Evolutionary conservation across 2,113 vertebrate species (phyloP).

Genomic region (Sander lucioperca): DNA sequence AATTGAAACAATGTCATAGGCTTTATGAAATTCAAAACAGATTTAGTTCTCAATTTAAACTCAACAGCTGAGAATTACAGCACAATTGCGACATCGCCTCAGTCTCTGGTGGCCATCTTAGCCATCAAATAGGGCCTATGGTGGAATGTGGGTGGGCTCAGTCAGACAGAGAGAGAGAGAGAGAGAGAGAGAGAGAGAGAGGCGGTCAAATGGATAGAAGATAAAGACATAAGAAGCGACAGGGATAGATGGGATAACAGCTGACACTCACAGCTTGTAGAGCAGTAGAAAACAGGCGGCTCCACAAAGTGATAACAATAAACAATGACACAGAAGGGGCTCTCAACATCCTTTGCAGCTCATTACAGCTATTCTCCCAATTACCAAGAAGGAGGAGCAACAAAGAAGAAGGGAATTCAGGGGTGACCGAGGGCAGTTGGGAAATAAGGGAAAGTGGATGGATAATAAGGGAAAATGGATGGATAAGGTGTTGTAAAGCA

Average conservation of each 20-base stretch:
- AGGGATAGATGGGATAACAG: constrained; percentile 36
- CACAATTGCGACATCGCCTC: neutral
- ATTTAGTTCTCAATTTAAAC: neutral
- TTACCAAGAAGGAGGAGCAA: constrained; percentile 66
- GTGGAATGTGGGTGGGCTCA: constrained; percentile 42
- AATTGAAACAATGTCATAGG: neutral
- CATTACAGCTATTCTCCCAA: constrained; percentile 84
- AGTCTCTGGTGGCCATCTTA: constrained; percentile 47
- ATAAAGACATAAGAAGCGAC: constrained; percentile 38
- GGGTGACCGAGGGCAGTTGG: neutral
- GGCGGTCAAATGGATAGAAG: constrained; percentile 36
- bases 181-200: neutral
- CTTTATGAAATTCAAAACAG: neutral
- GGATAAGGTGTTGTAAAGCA: neutral
- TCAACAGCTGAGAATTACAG: neutral
- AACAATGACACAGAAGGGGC: constrained; percentile 84
- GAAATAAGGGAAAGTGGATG: neutral
- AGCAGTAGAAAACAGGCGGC: constrained; percentile 81
- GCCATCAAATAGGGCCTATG: constrained; percentile 40
- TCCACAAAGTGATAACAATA: constrained; percentile 85
- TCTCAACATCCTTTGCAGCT: constrained; percentile 85
- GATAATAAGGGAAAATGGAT: neutral
- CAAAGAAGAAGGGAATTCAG: neutral
- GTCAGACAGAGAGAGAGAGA: constrained; percentile 16
- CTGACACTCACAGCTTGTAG: constrained; percentile 81